Evolutionary conservation across 2,797 vertebrate species (phyloP).

Genomic region (Sylvia borin): DNA sequence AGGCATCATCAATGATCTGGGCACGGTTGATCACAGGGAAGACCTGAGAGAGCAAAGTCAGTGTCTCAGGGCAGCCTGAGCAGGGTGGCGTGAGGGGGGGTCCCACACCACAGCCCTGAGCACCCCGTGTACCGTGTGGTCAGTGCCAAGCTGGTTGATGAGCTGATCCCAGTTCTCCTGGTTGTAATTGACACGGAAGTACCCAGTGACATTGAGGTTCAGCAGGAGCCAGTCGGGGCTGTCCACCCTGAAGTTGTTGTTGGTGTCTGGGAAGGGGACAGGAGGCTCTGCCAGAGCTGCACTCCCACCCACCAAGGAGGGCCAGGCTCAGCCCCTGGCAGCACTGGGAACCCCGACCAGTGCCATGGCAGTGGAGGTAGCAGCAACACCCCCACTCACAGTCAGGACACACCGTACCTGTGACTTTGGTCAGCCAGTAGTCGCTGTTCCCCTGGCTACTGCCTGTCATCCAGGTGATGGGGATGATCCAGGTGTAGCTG

Average conservation of each 20-base stretch:
- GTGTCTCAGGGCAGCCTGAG: background rate
- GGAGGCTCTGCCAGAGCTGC: background rate
- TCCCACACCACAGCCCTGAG: accelerated
- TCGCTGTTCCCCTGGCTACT: accelerated
- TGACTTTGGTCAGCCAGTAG: constrained; percentile 78
- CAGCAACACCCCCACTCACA: background rate
- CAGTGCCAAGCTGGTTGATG: constrained; percentile 66
- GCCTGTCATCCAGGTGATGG: constrained; percentile 80
- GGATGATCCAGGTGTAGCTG: constrained; percentile 91
- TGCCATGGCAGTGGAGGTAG: background rate
- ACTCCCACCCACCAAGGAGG: accelerated
- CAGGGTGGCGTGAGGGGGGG: accelerated
- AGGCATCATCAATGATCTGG: constrained; percentile 89
- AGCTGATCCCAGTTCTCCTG: constrained; percentile 86
- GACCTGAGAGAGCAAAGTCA: constrained; percentile 64
- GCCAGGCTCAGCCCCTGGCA: background rate
- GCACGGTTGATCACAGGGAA: constrained; percentile 89
- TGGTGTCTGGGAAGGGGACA: background rate
- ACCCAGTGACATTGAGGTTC: constrained; percentile 87
- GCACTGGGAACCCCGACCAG: accelerated
- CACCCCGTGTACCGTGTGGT: constrained; percentile 42
- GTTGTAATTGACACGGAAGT: constrained; percentile 95
- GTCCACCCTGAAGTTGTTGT: background rate
- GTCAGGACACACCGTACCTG: background rate
- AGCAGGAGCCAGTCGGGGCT: constrained; percentile 81